Evolutionary conservation across 2,797 vertebrate species (phyloP), one percentile per base, ranked within the genome.

Genomic region (Manis crassicaudata): DNA sequence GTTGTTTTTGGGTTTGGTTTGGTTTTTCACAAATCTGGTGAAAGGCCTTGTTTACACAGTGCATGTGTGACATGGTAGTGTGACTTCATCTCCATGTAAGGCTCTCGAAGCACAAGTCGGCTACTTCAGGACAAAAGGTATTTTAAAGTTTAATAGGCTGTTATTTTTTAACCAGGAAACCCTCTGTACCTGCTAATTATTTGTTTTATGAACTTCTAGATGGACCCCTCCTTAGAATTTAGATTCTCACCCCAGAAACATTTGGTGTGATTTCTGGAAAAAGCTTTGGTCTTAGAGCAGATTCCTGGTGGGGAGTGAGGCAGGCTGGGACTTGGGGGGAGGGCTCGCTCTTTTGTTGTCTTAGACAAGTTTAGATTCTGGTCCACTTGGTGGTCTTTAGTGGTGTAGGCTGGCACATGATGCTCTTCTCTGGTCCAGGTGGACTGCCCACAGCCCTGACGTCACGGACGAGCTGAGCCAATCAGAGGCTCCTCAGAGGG

Each of bases 1-100:
- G 52, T 0, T 79, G 50, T 13, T 60, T 86, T 58, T 54, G 25
- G 50, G 40, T 50, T 68, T 7, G 17, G 13, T 79, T 86, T 37
- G 54, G 21, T 29, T 86, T 50, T 58, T 32, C 17, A 17, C 43
- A 50, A 60, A 60, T 32, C 73, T 6, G 1, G 63, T 63, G 37
- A 37, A 84, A 60, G 62, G 11, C 25, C n/a, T 79, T 60, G 6
- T 79, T 79, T 37, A 7, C 14, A 6, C 6, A 7, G 54, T 32
- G 20, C 5, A 56, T 21, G 1, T 52, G 29, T 11, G 6, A 25
- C 4, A 2, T 18, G 25, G 50, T 1, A 0, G 6, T 20, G 60
- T n/a, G 58, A 9, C 25, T 12, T 0, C 3, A 25, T 35, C 37
- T 21, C 70, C 67, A 18, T 1, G 4, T 52, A 81, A n/a, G 27